Percentiles rank a stretch among this genome's conserved stretches.
phyloP scores from a whole-genome alignment of 1,140 invertebrate species.

The Pinna nobilis region DNA sequence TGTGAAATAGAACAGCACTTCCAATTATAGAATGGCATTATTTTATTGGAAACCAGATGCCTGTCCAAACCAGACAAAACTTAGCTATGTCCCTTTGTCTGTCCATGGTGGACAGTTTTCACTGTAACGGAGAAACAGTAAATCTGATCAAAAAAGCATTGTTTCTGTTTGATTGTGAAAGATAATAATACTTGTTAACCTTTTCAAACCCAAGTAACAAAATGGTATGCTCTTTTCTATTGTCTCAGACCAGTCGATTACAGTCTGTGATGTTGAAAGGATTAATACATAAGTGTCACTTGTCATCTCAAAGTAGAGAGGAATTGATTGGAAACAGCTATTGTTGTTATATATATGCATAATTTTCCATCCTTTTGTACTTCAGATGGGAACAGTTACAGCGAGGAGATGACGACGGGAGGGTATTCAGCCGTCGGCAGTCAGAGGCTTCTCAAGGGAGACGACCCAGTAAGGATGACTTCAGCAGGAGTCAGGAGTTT shows the following conservation, averaged over 20 bases:
- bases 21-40: no score
- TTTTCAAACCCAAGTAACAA: background rate
- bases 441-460: background rate
- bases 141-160: no score
- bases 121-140: no score
- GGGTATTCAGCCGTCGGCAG: constrained; percentile 3
- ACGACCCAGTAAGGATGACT: constrained; percentile 16
- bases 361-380: background rate
- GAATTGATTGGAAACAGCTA: background rate
- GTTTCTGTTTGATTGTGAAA: no score
- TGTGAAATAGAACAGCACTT: no score
- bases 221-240: background rate
- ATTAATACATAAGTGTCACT: background rate
- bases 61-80: no score
- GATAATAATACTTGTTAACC: background rate
- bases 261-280: background rate
- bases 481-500: background rate
- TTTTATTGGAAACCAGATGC: no score
- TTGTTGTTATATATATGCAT: background rate
- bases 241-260: background rate
- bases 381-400: constrained; percentile 50
- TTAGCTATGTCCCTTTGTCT: no score
- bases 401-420: constrained; percentile 24
- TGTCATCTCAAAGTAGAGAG: background rate
- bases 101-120: no score